Percentiles rank a stretch among this genome's conserved stretches.
phyloP scores from a whole-genome alignment of 1,140 invertebrate species.

The Penaeus japonicus region DNA sequence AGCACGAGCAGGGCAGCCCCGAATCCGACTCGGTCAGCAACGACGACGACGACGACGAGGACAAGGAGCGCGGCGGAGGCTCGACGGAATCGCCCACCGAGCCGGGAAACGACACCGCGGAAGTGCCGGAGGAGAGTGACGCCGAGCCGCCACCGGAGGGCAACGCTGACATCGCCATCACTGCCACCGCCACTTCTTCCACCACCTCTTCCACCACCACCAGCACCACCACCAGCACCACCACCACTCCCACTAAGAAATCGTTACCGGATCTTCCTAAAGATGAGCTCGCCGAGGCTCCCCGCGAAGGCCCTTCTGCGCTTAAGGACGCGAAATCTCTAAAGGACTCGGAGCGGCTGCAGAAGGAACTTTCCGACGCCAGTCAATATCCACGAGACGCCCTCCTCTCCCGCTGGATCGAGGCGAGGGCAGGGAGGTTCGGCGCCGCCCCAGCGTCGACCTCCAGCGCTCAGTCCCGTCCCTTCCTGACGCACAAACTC shows the following conservation, averaged over 20 bases:
- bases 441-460: neutral
- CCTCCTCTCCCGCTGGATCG: slow-evolving; percentile 45
- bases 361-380: slow-evolving; percentile 8
- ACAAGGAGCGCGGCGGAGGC: neutral
- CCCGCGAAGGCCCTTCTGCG: neutral
- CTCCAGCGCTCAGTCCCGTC: slow-evolving; percentile 12
- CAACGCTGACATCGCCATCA: neutral
- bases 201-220: neutral
- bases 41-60: neutral
- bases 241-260: neutral
- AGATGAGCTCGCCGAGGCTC: too few relatives aligned
- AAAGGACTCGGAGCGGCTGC: neutral
- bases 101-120: neutral
- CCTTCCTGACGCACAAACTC: slow-evolving; percentile 35
- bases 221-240: neutral
- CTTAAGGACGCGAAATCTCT: neutral
- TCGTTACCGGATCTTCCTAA: neutral
- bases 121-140: neutral
- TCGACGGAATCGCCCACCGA: neutral
- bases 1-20: neutral
- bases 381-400: slow-evolving; percentile 33
- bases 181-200: neutral
- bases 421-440: slow-evolving; percentile 17
- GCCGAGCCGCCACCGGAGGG: neutral
- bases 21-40: neutral